These are phyloP conservation scores for Anarrhichthys ocellatus DNA, from an alignment of 2,113 vertebrate genomes.

Conservation along the genomic window DNA sequence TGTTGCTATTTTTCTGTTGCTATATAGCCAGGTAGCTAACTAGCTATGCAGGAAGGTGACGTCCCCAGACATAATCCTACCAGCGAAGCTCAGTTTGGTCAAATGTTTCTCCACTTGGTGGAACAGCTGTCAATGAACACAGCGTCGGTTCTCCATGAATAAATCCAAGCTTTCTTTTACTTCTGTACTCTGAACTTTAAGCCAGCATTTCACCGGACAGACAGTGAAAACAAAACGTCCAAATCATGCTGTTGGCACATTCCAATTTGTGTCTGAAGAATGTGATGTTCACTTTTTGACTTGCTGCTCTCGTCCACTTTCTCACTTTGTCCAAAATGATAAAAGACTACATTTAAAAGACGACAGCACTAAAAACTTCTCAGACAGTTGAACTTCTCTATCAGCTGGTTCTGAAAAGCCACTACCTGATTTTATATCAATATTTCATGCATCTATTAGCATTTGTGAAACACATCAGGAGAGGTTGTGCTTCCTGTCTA, in stretches of 20 bases:
- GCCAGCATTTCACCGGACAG: background rate
- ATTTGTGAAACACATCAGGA: conserved; percentile 20
- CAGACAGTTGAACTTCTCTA: background rate
- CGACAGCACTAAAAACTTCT: background rate
- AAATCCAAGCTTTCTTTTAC: background rate
- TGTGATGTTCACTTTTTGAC: background rate
- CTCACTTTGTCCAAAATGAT: background rate
- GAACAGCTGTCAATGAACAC: background rate
- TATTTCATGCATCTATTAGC: conserved; percentile 24
- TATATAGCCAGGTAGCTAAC: background rate
- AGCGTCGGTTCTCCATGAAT: background rate
- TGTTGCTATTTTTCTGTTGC: background rate
- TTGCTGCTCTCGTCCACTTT: background rate
- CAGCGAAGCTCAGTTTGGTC: background rate
- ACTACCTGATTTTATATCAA: conserved; percentile 2
- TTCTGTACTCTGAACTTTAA: background rate
- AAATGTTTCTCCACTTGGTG: background rate
- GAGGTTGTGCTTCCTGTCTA: background rate
- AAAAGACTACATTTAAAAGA: background rate
- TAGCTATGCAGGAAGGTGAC: background rate
- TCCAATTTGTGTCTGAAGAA: background rate
- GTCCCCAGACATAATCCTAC: background rate
- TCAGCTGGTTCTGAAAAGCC: background rate
- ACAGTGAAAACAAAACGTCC: background rate
- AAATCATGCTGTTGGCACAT: background rate